Percentiles rank a stretch among this genome's conserved stretches.
These are phyloP conservation scores for Rachycentron canadum DNA, from an alignment of 2,797 vertebrate species.

Conservation along the genomic window DNA sequence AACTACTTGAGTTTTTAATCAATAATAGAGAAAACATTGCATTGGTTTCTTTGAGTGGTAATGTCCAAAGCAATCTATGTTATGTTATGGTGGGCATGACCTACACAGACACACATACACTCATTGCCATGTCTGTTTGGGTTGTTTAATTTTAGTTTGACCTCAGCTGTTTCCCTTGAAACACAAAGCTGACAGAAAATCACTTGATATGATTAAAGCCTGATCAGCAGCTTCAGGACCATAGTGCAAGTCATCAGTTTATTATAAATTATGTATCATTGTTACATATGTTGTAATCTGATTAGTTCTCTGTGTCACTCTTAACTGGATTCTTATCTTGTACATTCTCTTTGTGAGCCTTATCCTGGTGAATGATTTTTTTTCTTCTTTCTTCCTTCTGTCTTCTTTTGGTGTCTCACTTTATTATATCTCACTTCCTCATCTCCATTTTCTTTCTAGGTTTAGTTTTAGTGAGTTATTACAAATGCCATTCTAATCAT, in stretches of 20 bases:
- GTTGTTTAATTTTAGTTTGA: slow-evolving; percentile 30
- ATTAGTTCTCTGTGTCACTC: neutral
- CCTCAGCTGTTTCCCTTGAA: slow-evolving; percentile 25
- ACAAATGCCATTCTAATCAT: neutral
- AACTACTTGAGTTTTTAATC: neutral
- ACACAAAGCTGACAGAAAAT: slow-evolving; percentile 41
- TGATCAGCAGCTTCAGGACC: slow-evolving; percentile 39
- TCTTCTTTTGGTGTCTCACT: neutral
- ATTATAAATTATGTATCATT: slow-evolving; percentile 20
- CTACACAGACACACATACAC: neutral
- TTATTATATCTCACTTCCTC: neutral
- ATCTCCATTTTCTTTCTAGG: neutral
- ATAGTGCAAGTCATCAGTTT: slow-evolving; percentile 34
- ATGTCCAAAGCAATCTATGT: neutral
- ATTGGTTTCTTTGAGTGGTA: neutral
- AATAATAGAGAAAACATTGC: neutral
- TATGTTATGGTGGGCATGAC: neutral
- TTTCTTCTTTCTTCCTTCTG: neutral
- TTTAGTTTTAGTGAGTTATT: neutral
- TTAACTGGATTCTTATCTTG: neutral
- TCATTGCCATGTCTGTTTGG: neutral
- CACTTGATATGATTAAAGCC: slow-evolving; percentile 20
- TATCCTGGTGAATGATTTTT: no score
- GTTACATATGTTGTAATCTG: neutral
- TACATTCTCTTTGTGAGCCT: neutral